These are phyloP conservation scores for Saccostrea glomerata DNA, from an alignment of 1,140 invertebrate genomes.

Conservation along the genomic window DNA sequence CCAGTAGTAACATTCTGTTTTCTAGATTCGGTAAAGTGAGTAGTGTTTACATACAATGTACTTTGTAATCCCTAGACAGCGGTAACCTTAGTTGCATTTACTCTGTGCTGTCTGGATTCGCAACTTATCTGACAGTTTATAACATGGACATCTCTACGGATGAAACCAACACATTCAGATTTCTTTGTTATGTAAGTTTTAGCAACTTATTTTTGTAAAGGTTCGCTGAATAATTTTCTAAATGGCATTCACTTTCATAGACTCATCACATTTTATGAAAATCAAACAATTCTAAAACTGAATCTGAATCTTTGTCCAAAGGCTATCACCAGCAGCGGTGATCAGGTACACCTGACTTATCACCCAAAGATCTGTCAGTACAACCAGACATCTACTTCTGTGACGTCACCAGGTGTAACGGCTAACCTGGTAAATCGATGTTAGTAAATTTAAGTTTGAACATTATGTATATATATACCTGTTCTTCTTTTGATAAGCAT, in stretches of 20 bases:
- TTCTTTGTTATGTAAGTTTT: slow-evolving; percentile 61
- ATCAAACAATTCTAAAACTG: no score
- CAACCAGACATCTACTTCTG: slow-evolving; percentile 33
- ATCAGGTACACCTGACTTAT: not conserved
- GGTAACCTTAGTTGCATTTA: slow-evolving; percentile 60
- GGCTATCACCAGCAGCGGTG: not conserved
- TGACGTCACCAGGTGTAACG: slow-evolving; percentile 22
- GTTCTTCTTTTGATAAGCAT: no score
- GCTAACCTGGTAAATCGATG: not conserved
- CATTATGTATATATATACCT: no score
- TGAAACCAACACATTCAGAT: slow-evolving; percentile 59
- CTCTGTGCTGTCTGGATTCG: not conserved
- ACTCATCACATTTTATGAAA: no score
- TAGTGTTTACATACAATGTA: no score
- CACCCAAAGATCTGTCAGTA: slow-evolving; percentile 25
- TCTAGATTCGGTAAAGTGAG: no score
- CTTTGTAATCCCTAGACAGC: slow-evolving; percentile 41
- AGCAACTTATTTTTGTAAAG: no score
- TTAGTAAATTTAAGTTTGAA: not conserved
- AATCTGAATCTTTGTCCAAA: not conserved
- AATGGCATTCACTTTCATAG: no score
- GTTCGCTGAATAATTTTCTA: no score
- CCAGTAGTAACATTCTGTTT: no score
- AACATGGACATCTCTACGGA: slow-evolving; percentile 59
- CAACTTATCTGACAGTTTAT: slow-evolving; percentile 59